Conservation (phyloP, 30 jellyfish, hydroid and myxozoan species). For the Clytia hemisphaerica region DNA sequence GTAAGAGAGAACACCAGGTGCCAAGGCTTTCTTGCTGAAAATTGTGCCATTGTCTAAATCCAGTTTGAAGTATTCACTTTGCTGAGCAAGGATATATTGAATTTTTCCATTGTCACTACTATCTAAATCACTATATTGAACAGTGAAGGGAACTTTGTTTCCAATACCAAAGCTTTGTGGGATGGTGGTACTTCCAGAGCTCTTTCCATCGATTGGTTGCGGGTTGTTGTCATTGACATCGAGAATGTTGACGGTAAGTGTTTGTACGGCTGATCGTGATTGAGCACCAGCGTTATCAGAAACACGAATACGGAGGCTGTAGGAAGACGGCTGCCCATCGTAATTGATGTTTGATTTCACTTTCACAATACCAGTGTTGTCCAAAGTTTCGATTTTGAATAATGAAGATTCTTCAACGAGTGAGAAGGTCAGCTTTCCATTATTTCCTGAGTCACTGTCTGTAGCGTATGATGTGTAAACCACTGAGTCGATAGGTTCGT, state of each 20-base stretch:
- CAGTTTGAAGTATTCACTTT: background rate
- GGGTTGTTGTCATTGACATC: slow-evolving; percentile 52
- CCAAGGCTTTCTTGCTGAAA: background rate
- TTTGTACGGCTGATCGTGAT: background rate
- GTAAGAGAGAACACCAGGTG: slow-evolving; percentile 12
- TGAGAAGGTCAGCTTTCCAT: slow-evolving; percentile 9
- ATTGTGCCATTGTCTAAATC: slow-evolving; percentile 5
- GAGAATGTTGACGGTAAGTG: slow-evolving; percentile 17
- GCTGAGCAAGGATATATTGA: background rate
- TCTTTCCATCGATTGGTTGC: background rate
- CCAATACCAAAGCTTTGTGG: no score
- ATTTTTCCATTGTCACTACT: slow-evolving; percentile 19
- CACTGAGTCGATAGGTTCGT: slow-evolving; percentile 39
- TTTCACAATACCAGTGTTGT: slow-evolving; percentile 53
- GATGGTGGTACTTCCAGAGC: slow-evolving; percentile 1
- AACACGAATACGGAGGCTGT: slow-evolving; percentile 3
- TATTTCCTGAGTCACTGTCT: slow-evolving; percentile 9
- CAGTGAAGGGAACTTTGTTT: background rate
- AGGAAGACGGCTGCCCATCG: background rate
- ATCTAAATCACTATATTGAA: slow-evolving; percentile 11
- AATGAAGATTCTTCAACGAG: slow-evolving; percentile 1
- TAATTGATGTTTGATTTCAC: slow-evolving; percentile 36
- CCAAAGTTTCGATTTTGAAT: slow-evolving; percentile 24
- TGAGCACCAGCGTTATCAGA: slow-evolving; percentile 23
- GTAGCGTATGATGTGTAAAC: slow-evolving; percentile 14